Base-by-base conservation (phyloP, 2,113 vertebrate species). In the Sinocyclocheilus grahami region DNA sequence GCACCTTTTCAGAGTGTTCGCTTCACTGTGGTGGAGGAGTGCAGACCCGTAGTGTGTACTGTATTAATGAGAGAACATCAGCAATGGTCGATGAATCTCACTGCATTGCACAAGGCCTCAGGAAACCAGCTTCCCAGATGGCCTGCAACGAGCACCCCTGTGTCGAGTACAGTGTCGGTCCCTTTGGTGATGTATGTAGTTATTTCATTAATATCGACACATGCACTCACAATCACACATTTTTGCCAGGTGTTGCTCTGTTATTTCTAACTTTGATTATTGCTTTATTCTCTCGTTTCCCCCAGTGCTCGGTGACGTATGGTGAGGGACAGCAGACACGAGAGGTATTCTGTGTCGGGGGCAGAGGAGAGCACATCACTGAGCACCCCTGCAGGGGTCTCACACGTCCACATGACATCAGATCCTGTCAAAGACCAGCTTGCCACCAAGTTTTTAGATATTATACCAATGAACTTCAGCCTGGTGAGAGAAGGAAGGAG, bases 251-350 rank as follows among this genome's bases (percentile, higher is more conserved):
- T 39, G 67, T 71, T 71, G 8, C 69, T 39, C 33, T 71, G 33
- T 72, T 71, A 37, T 71, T 71, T 22, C 20, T 39, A 72, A 39
- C 18, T 39, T 39, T 39, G 33, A n/a, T 22, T 22, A 8, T 2
- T 22, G 67, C 11, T 37, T 18, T 72, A 5, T 24, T 72, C 16
- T 85, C 22, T 85, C 22, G 9, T 76, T 27, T 33, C 37, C 27
- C 84, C 89, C 91, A 98, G 97, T 98, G 97, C 87, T 98, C 97
- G 0, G 95, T 95, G 81, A 97, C 95, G 83, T 98, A 97, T 12
- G 97, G 97, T 0, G 92, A 95, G n/a, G 97, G 97, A 1, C 91
- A 96, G 83, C 97, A 96, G 92, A 95, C 91, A 14, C 94, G 97
- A 53, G 94, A 95, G 0, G 92, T 98, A 82, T 88, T 91, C 58